Conservation (phyloP, 1,140 invertebrate genomes). For the Prorops nasuta region DNA sequence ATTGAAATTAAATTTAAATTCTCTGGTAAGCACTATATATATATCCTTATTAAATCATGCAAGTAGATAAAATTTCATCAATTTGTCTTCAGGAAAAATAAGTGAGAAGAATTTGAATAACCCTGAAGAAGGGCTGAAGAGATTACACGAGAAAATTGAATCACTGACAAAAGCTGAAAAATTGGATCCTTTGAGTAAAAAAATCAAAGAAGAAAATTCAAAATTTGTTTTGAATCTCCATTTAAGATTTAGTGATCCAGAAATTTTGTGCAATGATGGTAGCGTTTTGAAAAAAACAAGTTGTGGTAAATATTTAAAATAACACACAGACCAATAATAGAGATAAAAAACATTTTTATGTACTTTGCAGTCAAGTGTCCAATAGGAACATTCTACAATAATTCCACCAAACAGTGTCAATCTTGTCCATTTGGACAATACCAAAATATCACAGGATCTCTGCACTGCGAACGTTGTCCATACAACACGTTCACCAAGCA, state of each 20-base stretch:
- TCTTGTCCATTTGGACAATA: constrained; percentile 64
- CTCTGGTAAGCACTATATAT: constrained; percentile 26
- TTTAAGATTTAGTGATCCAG: constrained; percentile 28
- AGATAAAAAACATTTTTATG: constrained; percentile 6
- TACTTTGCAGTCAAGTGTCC: constrained; percentile 63
- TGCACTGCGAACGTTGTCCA: constrained; percentile 62
- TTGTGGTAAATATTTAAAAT: constrained; percentile 34
- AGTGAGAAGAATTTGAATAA: constrained; percentile 34
- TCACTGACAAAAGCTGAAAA: constrained; percentile 25
- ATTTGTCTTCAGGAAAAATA: constrained; percentile 27
- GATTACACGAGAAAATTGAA: constrained; percentile 30
- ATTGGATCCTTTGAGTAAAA: constrained; percentile 31
- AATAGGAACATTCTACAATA: constrained; percentile 66
- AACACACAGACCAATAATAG: background rate
- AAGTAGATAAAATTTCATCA: constrained; percentile 4
- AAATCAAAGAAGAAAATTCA: constrained; percentile 34
- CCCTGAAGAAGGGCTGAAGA: constrained; percentile 25
- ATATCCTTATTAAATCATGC: constrained; percentile 5
- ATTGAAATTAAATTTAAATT: constrained; percentile 43
- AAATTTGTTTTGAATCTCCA: constrained; percentile 37
- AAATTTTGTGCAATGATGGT: constrained; percentile 36
- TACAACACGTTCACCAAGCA: constrained; percentile 61
- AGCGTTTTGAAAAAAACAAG: constrained; percentile 33
- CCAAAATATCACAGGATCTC: constrained; percentile 60
- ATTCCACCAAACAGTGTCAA: constrained; percentile 56